Percentiles rank a stretch among this genome's conserved stretches.
These are phyloP conservation scores for Oryzias dopingdopingensis DNA, from an alignment of 2,797 vertebrate species.

Conservation along the genomic window DNA sequence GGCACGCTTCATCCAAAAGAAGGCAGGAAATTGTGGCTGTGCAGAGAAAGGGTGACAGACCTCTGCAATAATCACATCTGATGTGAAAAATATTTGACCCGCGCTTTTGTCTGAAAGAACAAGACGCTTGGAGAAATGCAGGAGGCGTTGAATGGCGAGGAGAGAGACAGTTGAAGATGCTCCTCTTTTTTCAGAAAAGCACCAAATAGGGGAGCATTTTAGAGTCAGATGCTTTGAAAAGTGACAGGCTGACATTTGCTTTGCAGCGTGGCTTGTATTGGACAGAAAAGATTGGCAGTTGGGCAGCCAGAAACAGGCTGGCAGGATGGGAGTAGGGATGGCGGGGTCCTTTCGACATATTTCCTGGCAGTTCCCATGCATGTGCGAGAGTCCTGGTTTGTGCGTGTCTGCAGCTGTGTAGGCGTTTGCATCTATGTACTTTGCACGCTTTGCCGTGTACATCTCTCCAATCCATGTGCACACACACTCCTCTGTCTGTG, in stretches of 20 bases:
- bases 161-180: slow-evolving; percentile 29
- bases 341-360: slow-evolving; percentile 70
- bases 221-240: slow-evolving; percentile 66
- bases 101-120: slow-evolving; percentile 50
- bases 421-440: slow-evolving; percentile 45
- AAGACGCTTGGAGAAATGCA: slow-evolving; percentile 26
- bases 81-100: slow-evolving; percentile 55
- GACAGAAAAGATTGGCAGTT: slow-evolving; percentile 70
- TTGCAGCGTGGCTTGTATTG: slow-evolving; percentile 66
- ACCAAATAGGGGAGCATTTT: slow-evolving; percentile 56
- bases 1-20: slow-evolving; percentile 25
- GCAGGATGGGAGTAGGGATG: slow-evolving; percentile 69
- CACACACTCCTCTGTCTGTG: slow-evolving; percentile 29
- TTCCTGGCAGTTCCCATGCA: slow-evolving; percentile 56
- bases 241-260: slow-evolving; percentile 77
- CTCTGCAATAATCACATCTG: slow-evolving; percentile 59
- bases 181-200: slow-evolving; percentile 41
- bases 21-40: slow-evolving; percentile 30
- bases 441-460: slow-evolving; percentile 20
- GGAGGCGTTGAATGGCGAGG: slow-evolving; percentile 36
- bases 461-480: slow-evolving; percentile 19
- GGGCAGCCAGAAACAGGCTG: slow-evolving; percentile 65
- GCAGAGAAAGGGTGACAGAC: slow-evolving; percentile 39
- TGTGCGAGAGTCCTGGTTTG: slow-evolving; percentile 10
- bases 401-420: slow-evolving; percentile 34